Evolutionary conservation across 2,113 vertebrate genomes (phyloP), one percentile per base, ranked within the genome.

Genomic region (Herpetotheres cachinnans): DNA sequence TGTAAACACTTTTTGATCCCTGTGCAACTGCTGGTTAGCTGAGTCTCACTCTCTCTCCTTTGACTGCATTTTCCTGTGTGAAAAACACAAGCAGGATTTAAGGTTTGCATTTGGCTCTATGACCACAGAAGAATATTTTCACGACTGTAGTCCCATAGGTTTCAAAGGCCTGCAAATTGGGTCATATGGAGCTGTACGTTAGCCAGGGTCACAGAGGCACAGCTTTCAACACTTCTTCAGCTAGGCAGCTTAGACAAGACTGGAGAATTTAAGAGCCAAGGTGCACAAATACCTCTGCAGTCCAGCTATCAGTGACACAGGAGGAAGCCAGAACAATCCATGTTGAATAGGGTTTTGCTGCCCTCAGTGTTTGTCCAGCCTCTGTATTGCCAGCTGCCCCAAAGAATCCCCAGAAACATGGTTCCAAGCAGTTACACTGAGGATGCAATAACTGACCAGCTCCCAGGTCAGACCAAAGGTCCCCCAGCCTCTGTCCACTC

Each of bases 121-220:
- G 1, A 47, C 38, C 10, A 4, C 63, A 87, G 56, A 50, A 69
- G 25, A 91, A 13, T 2, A 36, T 6, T 46, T 65, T n/a, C 0
- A 2, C 30, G 8, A 11, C 29, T 55, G 40, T 29, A 25, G 47
- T 26, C 42, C 72, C 17, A 3, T 73, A 66, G n/a, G 12, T 17
- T 16, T 38, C 46, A 30, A 7, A 58, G 24, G 9, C 21, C 46
- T 70, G 7, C 19, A 90, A 20, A 20, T 1, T 42, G 22, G 42
- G 47, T 10, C 3, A 8, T 1, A 5, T 0, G 1, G 40, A 95
- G 32, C 50, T 42, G 7, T 20, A 14, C 0, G 0, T 42, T 8
- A 52, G 26, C 61, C 30, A 42, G 65, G 26, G 30, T 34, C 52
- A 69, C 1, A 0, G 17, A 47, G 30, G 7, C 10, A 65, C n/a